Evolutionary conservation across 2,888 invertebrate species (phyloP).

Genomic region (Charanyca ferruginea): DNA sequence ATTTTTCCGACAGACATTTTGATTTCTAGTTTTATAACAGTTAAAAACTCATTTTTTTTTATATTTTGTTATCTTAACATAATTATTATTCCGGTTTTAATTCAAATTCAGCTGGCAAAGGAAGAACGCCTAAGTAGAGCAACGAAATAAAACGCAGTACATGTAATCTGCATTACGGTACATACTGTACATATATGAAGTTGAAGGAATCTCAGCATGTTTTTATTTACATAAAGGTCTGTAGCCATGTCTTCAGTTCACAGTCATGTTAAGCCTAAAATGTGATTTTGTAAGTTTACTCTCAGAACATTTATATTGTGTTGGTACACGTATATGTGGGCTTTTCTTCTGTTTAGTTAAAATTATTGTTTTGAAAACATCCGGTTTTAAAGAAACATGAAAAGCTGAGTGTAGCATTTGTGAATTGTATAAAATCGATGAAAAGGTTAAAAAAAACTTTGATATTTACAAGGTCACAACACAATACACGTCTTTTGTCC

Average conservation of each 20-base stretch:
- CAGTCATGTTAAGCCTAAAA: conserved; percentile 32
- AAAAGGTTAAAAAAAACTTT: too few relatives aligned
- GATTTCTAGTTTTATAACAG: too few relatives aligned
- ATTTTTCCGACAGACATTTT: too few relatives aligned
- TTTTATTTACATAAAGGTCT: conserved; percentile 50
- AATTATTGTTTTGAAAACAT: conserved; percentile 24
- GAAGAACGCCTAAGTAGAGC: not conserved
- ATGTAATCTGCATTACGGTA: conserved; percentile 5
- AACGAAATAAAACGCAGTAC: conserved; percentile 9
- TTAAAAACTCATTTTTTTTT: not conserved
- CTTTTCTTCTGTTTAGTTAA: conserved; percentile 39
- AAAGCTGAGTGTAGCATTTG: not conserved
- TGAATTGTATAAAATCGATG: too few relatives aligned
- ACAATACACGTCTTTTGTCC: not conserved
- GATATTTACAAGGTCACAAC: not conserved
- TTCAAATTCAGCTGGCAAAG: not conserved
- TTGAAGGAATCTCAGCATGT: conserved; percentile 12
- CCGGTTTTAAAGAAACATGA: conserved; percentile 2
- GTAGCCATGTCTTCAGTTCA: conserved; percentile 22
- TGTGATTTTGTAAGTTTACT: conserved; percentile 48
- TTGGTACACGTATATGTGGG: conserved; percentile 10
- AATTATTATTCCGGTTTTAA: not conserved
- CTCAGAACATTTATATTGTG: not conserved
- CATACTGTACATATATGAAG: not conserved
- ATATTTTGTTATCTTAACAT: not conserved